Evolutionary conservation across 1,140 invertebrate genomes (phyloP), one percentile per base, ranked within the genome.

Genomic region (Probaryconus sp.): DNA sequence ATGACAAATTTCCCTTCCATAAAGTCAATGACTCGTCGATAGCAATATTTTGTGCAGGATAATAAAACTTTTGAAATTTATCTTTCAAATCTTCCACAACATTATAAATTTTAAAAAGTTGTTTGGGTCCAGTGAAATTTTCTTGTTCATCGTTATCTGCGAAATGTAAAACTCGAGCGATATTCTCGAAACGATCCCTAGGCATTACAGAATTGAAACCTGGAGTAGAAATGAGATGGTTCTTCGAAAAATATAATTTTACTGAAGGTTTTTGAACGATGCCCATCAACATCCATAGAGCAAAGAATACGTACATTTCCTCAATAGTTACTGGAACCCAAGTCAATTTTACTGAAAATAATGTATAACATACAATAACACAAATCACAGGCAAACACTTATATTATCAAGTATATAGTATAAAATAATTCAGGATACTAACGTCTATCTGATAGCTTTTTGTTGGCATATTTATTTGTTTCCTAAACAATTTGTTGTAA

Each of bases 1-100:
- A 78, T 30, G 13, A 20, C 13, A 81, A 28, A 16, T 81, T 26
- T 17, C 82, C 79, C 76, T 81, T 81, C 65, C 78, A 83, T 13
- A 65, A 20, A 0, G 80, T 40, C 7, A 81, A 38, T 6, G 53
- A 71, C 56, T 84, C 80, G 48, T 85, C 78, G 14, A 82, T 58
- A 6, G 48, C 60, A 2, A 79, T 18, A 45, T 69, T 58, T 69
- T 79, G 28, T 9, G 40, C 64, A 14, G 50, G 65, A 20, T 26
- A 14, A 20, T 79, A 55, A 11, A 37, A 17, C n/a, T 63, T 3
- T 40, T 61, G 30, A 47, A 76, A 80, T 13, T 58, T 63, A 1
- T 71, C n/a, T 33, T 70, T 76, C 33, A 61, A 14, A 31, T 77
- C 63, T 2, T 26, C 40, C 28, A 63, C 65, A 63, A 79, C 63